Percentiles rank a stretch among this genome's conserved stretches.
These are phyloP conservation scores for Notodonta ziczac DNA, from an alignment of 2,888 invertebrate genomes.

Conservation along the genomic window DNA sequence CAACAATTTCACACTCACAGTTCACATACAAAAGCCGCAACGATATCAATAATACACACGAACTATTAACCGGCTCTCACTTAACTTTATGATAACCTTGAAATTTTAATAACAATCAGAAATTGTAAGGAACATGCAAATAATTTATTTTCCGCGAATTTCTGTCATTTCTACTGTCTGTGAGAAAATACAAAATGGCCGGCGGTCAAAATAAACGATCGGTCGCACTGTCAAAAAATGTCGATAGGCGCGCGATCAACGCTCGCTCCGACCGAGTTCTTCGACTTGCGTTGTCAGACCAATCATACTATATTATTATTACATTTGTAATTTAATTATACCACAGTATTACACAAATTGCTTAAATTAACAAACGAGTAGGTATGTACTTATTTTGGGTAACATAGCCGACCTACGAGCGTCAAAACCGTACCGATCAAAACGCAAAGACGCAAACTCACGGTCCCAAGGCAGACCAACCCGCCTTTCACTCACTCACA, in stretches of 20 bases:
- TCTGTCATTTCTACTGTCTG: constrained; percentile 49
- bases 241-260: constrained; percentile 17
- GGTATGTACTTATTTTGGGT: background rate
- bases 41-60: constrained; percentile 17
- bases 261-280: constrained; percentile 11
- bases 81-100: constrained; percentile 28
- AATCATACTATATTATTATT: constrained; percentile 29
- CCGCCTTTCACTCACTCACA: constrained; percentile 63
- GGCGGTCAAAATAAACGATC: constrained; percentile 55
- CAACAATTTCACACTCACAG: constrained; percentile 22
- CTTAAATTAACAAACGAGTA: background rate
- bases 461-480: constrained; percentile 46
- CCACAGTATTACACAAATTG: background rate
- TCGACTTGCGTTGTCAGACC: constrained; percentile 17
- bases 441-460: constrained; percentile 40
- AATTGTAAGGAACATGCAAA: constrained; percentile 44
- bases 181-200: constrained; percentile 78
- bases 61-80: constrained; percentile 23
- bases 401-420: background rate
- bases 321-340: constrained; percentile 48
- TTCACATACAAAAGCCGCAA: constrained; percentile 14
- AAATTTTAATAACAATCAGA: constrained; percentile 26
- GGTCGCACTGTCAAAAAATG: constrained; percentile 39
- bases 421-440: constrained; percentile 33
- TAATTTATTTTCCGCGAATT: constrained; percentile 63